phyloP scores from a whole-genome alignment of 2,113 vertebrate species.

The Pipra filicauda region DNA sequence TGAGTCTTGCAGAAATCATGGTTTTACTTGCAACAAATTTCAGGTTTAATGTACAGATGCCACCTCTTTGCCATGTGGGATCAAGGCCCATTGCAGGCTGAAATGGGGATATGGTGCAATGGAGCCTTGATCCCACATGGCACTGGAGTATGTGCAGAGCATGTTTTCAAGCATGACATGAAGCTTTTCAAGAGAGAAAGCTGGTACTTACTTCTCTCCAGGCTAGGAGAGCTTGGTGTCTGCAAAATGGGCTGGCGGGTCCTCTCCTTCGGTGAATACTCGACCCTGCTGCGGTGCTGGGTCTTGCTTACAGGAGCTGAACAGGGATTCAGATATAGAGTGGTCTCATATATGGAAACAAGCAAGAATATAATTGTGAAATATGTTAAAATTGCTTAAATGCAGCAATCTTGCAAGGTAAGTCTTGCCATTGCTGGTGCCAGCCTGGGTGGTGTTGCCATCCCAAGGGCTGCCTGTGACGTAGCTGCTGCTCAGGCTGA shows the following conservation, averaged over 20 bases:
- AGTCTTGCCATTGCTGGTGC: neutral
- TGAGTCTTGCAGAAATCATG: neutral
- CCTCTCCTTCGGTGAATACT: neutral
- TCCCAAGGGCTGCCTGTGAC: neutral
- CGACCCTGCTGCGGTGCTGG: neutral
- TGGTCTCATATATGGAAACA: neutral
- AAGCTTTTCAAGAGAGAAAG: neutral
- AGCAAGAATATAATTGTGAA: neutral
- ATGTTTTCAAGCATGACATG: neutral
- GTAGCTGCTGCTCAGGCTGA: rapidly evolving
- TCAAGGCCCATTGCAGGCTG: neutral
- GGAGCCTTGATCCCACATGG: neutral
- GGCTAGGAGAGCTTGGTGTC: neutral
- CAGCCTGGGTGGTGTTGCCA: neutral
- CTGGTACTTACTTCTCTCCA: neutral
- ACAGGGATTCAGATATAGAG: neutral
- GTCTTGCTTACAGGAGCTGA: neutral
- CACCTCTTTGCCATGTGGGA: neutral
- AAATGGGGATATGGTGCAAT: too few relatives aligned
- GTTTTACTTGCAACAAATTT: neutral
- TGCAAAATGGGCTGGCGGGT: neutral
- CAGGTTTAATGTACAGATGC: neutral
- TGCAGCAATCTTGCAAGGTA: neutral
- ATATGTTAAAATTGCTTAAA: neutral
- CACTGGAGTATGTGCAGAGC: too few relatives aligned